Evolutionary conservation across 2,888 invertebrate species (phyloP).

Genomic region (Smittia aterrima): DNA sequence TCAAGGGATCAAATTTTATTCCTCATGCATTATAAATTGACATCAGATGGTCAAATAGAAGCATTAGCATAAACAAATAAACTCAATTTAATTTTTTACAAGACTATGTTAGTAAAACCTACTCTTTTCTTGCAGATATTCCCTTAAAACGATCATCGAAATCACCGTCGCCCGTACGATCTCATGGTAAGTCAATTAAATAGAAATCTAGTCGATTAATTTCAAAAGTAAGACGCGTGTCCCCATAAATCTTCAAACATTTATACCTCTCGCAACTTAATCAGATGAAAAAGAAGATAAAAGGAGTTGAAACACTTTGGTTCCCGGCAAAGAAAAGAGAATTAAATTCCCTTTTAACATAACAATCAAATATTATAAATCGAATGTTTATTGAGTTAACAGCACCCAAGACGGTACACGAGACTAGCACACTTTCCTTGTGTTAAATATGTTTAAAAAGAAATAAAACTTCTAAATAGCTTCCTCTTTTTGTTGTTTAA

Average conservation of each 20-base stretch:
- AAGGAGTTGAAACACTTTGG: slow-evolving; percentile 28
- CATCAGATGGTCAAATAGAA: slow-evolving; percentile 41
- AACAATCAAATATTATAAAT: slow-evolving; percentile 41
- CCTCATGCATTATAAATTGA: slow-evolving; percentile 36
- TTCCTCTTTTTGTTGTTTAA: slow-evolving; percentile 20
- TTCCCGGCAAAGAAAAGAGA: background rate
- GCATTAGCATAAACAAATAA: slow-evolving; percentile 37
- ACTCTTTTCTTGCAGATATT: slow-evolving; percentile 32
- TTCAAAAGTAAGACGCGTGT: slow-evolving; percentile 7
- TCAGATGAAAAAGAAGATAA: background rate
- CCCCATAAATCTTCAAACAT: slow-evolving; percentile 38
- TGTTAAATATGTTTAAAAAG: slow-evolving; percentile 39
- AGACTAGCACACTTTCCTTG: slow-evolving; percentile 40
- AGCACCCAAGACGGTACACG: slow-evolving; percentile 37
- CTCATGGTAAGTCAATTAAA: slow-evolving; percentile 35
- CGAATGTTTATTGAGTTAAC: slow-evolving; percentile 36
- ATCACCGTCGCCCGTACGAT: slow-evolving; percentile 39
- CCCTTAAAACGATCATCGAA: slow-evolving; percentile 36
- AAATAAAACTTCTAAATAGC: slow-evolving; percentile 41
- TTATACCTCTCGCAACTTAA: slow-evolving; percentile 3
- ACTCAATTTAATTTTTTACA: background rate
- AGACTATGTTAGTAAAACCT: too few relatives aligned
- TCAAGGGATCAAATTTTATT: background rate
- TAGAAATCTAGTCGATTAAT: background rate
- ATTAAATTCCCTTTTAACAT: slow-evolving; percentile 35